phyloP scores from a whole-genome alignment of 2,888 invertebrate species.

The Dilophus febrilis region DNA sequence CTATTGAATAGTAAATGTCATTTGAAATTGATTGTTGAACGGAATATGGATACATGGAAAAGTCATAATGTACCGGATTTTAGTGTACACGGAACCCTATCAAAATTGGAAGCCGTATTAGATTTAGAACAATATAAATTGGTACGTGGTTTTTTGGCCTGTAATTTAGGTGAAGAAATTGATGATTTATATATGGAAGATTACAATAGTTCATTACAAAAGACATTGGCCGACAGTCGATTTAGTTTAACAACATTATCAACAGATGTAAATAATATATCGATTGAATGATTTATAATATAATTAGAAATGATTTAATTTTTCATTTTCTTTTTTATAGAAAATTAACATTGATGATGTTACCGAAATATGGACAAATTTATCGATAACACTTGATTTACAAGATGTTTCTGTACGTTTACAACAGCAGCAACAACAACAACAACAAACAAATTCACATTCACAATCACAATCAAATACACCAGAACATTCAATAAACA shows the following conservation, averaged over 20 bases:
- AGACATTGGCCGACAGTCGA: not conserved
- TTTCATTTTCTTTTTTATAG: constrained; percentile 1
- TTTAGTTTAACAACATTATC: constrained; percentile 1
- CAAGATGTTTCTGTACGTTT: constrained; percentile 70
- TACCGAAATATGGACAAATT: constrained; percentile 62
- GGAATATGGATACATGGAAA: constrained; percentile 49
- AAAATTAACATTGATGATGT: too few species aligned
- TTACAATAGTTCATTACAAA: not conserved
- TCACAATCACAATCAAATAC: not conserved
- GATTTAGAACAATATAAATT: constrained; percentile 76
- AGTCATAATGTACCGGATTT: constrained; percentile 56
- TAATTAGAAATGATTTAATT: constrained; percentile 4
- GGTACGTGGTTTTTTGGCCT: constrained; percentile 67
- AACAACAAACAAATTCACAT: too few species aligned
- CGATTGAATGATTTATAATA: constrained; percentile 10
- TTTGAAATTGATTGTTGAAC: constrained; percentile 61
- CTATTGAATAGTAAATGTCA: constrained; percentile 70
- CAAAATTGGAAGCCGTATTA: constrained; percentile 66
- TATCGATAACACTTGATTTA: constrained; percentile 66
- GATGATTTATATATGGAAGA: constrained; percentile 36
- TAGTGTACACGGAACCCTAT: constrained; percentile 67
- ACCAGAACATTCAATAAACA: not conserved
- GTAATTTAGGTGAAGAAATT: constrained; percentile 77
- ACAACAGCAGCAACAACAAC: too few species aligned
- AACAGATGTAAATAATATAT: not conserved